Conservation (phyloP, 2,888 invertebrate species). For the Scaptomyza reducta region DNA sequence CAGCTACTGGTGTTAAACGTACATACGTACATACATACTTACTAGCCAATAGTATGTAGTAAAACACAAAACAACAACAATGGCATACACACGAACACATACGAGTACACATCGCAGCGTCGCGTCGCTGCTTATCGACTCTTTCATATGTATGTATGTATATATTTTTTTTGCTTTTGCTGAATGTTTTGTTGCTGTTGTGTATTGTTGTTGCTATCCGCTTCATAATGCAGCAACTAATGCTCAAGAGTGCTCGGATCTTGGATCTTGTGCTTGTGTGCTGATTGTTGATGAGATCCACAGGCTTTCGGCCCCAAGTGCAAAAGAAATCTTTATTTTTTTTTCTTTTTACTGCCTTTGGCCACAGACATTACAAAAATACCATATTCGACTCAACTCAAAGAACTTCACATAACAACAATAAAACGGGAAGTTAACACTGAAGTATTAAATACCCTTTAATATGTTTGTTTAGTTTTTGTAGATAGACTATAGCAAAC, state of each 20-base stretch:
- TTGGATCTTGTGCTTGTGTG: conserved; percentile 3
- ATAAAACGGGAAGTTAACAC: too few species aligned
- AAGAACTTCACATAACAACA: background rate
- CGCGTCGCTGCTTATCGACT: conserved; percentile 50
- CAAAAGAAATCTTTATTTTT: conserved; percentile 22
- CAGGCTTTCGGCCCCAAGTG: conserved; percentile 35
- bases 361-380: conserved; percentile 41
- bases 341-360: conserved; percentile 16
- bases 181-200: conserved; percentile 21
- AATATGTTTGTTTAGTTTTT: background rate
- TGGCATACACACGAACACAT: conserved; percentile 1
- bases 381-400: conserved; percentile 33
- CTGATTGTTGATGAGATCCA: conserved; percentile 39
- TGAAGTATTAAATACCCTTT: conserved; percentile 18
- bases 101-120: conserved; percentile 51
- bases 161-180: conserved; percentile 9
- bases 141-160: background rate
- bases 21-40: conserved; percentile 49
- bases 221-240: conserved; percentile 53
- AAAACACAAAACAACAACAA: conserved; percentile 30
- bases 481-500: too few species aligned
- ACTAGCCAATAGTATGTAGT: conserved; percentile 62
- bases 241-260: conserved; percentile 43
- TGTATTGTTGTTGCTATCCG: conserved; percentile 35
- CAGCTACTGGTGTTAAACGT: conserved; percentile 80